phyloP scores from a whole-genome alignment of 2,888 invertebrate genomes.

The Tachina fera region DNA sequence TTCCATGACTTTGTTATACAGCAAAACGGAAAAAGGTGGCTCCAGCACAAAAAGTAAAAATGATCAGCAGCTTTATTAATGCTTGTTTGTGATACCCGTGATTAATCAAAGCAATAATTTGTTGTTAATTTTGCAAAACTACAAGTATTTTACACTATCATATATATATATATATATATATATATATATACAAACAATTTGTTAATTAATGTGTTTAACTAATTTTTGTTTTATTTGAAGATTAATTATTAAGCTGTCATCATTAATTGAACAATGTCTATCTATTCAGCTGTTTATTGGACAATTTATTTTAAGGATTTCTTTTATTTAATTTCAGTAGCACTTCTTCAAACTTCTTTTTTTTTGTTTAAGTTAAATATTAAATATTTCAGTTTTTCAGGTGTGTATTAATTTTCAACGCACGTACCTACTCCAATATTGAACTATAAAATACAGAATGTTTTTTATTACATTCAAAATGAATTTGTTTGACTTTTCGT shows the following conservation, averaged over 20 bases:
- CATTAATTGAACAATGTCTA: constrained; percentile 22
- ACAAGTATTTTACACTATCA: neutral
- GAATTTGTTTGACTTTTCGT: constrained; percentile 46
- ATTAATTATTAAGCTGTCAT: constrained; percentile 24
- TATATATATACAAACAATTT: neutral
- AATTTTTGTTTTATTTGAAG: neutral
- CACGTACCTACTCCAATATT: constrained; percentile 55
- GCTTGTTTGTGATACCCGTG: constrained; percentile 11
- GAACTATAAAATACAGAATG: constrained; percentile 45
- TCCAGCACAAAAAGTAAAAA: neutral
- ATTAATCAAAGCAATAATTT: constrained; percentile 6
- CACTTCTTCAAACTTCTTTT: constrained; percentile 5
- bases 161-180: neutral
- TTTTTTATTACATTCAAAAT: constrained; percentile 38
- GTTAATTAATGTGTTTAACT: constrained; percentile 12
- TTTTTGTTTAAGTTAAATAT: constrained; percentile 8
- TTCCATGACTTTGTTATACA: constrained; percentile 64
- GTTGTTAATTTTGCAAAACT: neutral
- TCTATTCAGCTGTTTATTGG: neutral
- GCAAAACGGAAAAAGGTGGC: too few relatives aligned
- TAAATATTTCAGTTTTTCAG: constrained; percentile 27
- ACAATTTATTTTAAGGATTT: neutral
- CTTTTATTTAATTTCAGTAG: constrained; percentile 12
- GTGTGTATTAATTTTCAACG: constrained; percentile 61
- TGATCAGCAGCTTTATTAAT: neutral